These are phyloP conservation scores for Netelia inedita DNA, from an alignment of 2,888 invertebrate species.

Conservation along the genomic window DNA sequence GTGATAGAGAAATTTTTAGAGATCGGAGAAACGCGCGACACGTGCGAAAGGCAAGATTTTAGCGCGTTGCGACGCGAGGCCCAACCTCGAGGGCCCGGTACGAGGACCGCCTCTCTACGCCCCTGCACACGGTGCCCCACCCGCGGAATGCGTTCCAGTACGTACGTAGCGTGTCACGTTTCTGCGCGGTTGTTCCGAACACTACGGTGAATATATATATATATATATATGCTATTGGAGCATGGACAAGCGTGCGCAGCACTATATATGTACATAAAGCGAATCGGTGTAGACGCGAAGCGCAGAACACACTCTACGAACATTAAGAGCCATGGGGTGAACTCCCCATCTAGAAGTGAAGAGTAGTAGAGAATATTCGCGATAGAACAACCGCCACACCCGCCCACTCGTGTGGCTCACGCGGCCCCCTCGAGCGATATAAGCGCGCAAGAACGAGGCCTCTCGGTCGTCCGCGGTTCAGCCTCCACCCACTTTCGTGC, in stretches of 20 bases:
- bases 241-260: not conserved
- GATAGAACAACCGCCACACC: conserved; percentile 81
- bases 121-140: conserved; percentile 78
- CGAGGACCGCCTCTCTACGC: conserved; percentile 82
- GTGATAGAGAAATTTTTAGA: not conserved
- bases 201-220: conserved; percentile 8
- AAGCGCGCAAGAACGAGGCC: conserved; percentile 69
- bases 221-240: not conserved
- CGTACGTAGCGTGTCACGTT: not conserved
- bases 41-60: conserved; percentile 72
- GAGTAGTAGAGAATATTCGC: conserved; percentile 77
- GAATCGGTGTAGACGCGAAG: not conserved
- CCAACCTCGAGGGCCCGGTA: conserved; percentile 78
- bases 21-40: conserved; percentile 44
- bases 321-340: conserved; percentile 10
- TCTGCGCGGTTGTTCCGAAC: conserved; percentile 3
- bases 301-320: conserved; percentile 17
- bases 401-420: conserved; percentile 88
- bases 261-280: too few species aligned
- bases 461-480: conserved; percentile 76
- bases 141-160: conserved; percentile 73
- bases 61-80: conserved; percentile 67
- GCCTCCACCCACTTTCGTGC: conserved; percentile 84
- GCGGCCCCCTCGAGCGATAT: conserved; percentile 72
- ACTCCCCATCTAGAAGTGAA: conserved; percentile 82